These are phyloP conservation scores for Otus scops DNA, from an alignment of 2,797 vertebrate genomes.

Conservation along the genomic window DNA sequence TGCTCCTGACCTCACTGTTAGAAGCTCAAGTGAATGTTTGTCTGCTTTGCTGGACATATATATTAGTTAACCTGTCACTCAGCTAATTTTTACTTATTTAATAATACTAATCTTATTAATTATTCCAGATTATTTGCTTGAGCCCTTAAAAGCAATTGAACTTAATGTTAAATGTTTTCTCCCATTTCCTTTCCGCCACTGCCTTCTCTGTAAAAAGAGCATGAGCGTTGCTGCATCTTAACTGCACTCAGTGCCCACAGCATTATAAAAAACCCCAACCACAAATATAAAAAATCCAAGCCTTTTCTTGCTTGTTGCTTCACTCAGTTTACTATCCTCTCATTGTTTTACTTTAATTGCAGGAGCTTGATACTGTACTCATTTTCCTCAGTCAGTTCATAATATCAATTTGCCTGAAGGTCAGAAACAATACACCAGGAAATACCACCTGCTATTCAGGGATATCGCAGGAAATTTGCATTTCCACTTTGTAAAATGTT, in stretches of 20 bases:
- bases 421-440: slow-evolving; percentile 73
- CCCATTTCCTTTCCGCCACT: neutral
- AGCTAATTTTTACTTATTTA: neutral
- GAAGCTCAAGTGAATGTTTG: neutral
- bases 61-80: neutral
- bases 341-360: slow-evolving; percentile 49
- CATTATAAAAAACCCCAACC: neutral
- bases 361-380: slow-evolving; percentile 29
- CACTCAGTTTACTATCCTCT: neutral
- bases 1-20: neutral
- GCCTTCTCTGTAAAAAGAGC: neutral
- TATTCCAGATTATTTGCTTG: neutral
- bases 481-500: slow-evolving; percentile 65
- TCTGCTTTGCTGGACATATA: neutral
- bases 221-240: neutral
- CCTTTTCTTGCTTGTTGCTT: neutral
- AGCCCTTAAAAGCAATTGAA: neutral
- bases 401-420: slow-evolving; percentile 63
- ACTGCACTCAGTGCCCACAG: neutral
- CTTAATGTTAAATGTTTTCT: neutral
- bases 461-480: slow-evolving; percentile 71
- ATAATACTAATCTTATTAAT: neutral
- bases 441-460: slow-evolving; percentile 70
- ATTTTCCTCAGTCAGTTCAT: slow-evolving; percentile 64
- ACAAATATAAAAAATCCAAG: neutral